Evolutionary conservation across 2,797 vertebrate species (phyloP).

Genomic region (Pangasius krempfi): DNA sequence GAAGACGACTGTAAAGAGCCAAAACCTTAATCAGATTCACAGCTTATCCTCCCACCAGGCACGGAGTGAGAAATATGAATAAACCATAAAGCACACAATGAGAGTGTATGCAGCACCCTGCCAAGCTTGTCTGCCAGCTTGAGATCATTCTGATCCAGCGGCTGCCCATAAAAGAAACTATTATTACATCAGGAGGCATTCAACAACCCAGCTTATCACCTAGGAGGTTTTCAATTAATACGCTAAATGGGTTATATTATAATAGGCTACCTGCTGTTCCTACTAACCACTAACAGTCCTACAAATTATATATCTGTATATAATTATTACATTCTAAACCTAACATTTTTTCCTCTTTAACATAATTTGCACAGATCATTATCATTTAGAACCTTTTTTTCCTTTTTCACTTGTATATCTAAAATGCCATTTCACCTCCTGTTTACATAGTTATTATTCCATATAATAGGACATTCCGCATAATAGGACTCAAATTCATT

Average conservation of each 20-base stretch:
- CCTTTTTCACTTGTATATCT: not conserved
- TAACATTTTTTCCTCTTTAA: not conserved
- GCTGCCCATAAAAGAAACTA: constrained; percentile 36
- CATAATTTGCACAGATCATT: not conserved
- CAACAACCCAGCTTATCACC: constrained; percentile 26
- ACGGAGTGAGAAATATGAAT: constrained; percentile 39
- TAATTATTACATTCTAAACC: not conserved
- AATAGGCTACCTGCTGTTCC: constrained; percentile 7
- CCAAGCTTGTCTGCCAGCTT: constrained; percentile 42
- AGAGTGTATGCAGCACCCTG: constrained; percentile 30
- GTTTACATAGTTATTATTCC: not conserved
- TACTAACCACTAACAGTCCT: not conserved
- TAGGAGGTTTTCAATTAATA: constrained; percentile 32
- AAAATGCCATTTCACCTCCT: not conserved
- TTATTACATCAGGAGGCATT: constrained; percentile 41
- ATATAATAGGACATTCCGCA: not conserved
- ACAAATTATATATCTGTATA: not conserved
- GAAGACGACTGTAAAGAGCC: constrained; percentile 35
- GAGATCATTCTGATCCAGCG: constrained; percentile 33
- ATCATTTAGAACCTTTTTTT: not conserved
- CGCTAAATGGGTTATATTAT: constrained; percentile 12
- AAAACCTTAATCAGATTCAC: constrained; percentile 29
- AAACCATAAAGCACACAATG: constrained; percentile 43
- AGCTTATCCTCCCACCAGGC: constrained; percentile 37
- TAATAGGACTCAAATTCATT: not conserved